phyloP scores from a whole-genome alignment of 2,888 invertebrate species.

The Sinodicranocentrus sp. region DNA sequence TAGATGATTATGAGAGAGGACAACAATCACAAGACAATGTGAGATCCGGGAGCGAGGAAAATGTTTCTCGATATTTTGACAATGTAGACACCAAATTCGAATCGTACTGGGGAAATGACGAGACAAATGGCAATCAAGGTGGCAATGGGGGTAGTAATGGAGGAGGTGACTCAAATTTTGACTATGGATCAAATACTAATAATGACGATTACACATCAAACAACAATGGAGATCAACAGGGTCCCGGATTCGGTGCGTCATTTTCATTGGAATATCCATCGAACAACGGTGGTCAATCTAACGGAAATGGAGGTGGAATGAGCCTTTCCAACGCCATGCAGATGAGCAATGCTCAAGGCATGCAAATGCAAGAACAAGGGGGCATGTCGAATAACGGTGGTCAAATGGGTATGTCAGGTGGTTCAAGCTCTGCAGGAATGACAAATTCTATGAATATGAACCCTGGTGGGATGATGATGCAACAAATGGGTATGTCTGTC shows the following conservation, averaged over 20 bases:
- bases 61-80: constrained; percentile 14
- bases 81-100: constrained; percentile 24
- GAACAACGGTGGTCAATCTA: not conserved
- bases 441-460: not conserved
- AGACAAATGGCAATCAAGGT: not conserved
- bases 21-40: not conserved
- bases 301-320: not conserved
- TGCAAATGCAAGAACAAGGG: constrained; percentile 8
- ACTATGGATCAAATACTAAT: not conserved
- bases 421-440: not conserved
- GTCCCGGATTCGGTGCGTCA: not conserved
- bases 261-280: not conserved
- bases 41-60: not conserved
- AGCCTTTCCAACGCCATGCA: constrained; percentile 5
- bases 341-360: not conserved
- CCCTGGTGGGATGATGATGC: constrained; percentile 5
- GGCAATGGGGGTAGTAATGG: not conserved
- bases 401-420: not conserved
- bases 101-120: constrained; percentile 29
- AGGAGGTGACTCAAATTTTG: not conserved
- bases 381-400: not conserved
- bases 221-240: constrained; percentile 9
- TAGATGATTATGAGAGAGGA: constrained; percentile 7
- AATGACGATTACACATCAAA: not conserved
- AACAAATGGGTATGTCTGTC: not conserved